Evolutionary conservation across 2,888 invertebrate genomes (phyloP).

Genomic region (Sphaerophoria taeniata): DNA sequence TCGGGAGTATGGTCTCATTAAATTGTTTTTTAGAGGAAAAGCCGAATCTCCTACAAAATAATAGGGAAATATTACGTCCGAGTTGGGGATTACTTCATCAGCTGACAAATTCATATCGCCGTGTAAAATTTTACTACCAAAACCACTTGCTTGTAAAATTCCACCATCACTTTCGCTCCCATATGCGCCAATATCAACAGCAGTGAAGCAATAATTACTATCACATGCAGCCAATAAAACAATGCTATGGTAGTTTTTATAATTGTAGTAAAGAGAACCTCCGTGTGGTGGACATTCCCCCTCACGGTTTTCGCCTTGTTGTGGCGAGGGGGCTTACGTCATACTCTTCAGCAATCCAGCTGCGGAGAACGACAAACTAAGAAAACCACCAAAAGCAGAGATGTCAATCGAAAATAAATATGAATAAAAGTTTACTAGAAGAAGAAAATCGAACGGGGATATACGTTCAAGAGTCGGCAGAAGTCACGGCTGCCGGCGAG

Average conservation of each 20-base stretch:
- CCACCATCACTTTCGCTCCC: neutral
- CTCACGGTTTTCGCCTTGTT: no score
- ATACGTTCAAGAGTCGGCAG: no score
- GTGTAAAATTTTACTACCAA: neutral
- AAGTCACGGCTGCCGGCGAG: no score
- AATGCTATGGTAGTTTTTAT: no score
- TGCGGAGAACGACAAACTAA: no score
- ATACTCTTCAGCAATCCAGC: no score
- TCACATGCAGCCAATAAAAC: neutral
- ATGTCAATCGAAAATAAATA: no score
- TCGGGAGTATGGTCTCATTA: constrained; percentile 1
- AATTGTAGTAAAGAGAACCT: neutral
- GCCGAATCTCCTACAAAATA: neutral
- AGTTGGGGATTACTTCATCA: neutral
- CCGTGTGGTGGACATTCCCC: neutral
- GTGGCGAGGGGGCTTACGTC: no score
- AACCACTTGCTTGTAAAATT: no score
- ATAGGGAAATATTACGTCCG: neutral
- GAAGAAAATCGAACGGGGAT: no score
- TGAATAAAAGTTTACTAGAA: no score
- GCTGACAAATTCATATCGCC: neutral
- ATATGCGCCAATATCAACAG: neutral
- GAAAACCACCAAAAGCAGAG: no score
- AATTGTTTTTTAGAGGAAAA: neutral
- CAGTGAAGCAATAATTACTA: neutral